Conservation (phyloP, 2,113 vertebrate genomes). For the Silurus meridionalis region DNA sequence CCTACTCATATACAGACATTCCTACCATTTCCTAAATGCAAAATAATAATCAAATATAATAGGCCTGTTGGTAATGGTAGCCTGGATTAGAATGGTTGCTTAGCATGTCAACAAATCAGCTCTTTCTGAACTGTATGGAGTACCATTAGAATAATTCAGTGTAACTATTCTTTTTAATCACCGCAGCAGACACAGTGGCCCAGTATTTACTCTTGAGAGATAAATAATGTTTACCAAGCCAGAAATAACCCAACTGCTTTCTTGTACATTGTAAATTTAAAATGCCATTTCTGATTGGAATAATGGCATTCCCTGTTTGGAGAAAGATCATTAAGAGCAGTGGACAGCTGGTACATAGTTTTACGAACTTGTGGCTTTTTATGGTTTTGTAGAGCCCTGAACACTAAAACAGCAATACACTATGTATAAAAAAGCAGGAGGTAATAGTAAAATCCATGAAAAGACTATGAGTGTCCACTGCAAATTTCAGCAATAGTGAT, state of each 20-base stretch:
- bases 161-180: conserved; percentile 55
- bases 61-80: conserved; percentile 36
- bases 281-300: conserved; percentile 38
- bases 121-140: conserved; percentile 35
- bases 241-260: conserved; percentile 31
- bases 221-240: conserved; percentile 51
- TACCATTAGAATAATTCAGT: conserved; percentile 55
- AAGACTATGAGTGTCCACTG: background rate
- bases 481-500: background rate
- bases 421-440: background rate
- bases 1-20: conserved; percentile 12
- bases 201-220: conserved; percentile 38
- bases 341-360: conserved; percentile 25
- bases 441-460: background rate
- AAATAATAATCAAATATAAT: conserved; percentile 20
- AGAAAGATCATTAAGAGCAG: conserved; percentile 31
- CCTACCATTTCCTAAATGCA: conserved; percentile 24
- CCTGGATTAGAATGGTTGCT: conserved; percentile 37
- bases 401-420: background rate
- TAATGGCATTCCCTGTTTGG: background rate
- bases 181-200: conserved; percentile 39
- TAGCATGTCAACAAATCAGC: conserved; percentile 53
- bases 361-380: background rate
- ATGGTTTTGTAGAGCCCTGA: background rate
- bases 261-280: conserved; percentile 27